Evolutionary conservation across 2,113 vertebrate genomes (phyloP), one percentile per base, ranked within the genome.

Genomic region (Apodemus speciosus): DNA sequence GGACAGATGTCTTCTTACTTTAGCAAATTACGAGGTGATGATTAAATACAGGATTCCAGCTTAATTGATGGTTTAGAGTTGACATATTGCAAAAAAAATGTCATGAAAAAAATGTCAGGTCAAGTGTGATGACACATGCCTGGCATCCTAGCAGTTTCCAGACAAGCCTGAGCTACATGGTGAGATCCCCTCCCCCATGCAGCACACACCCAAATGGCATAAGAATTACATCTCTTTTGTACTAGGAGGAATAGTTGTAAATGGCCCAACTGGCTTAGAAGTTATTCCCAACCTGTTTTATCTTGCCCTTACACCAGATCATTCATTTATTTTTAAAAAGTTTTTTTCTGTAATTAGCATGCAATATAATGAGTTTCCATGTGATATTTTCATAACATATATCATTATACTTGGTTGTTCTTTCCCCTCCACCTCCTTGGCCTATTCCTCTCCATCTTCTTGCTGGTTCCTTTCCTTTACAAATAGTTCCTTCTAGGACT

Each of bases 181-280:
- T n/a, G 32, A 68, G 62, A 85, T 13, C 10, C 6, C 25, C 11
- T 13, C 9, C 3, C 5, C 23, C 3, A 25, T 6, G 11, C 62
- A 66, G 62, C 62, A 66, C 27, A 66, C 62, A 66, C 62, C 66
- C 43, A 75, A 58, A 77, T 81, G 38, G 51, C 76, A 72, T 51
- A 86, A 91, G n/a, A 30, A 85, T 56, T 90, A 40, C 84, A 94
- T 68, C 35, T 60, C 18, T 72, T 91, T 92, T 88, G 20, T 56
- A 53, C 85, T 92, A 69, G 75, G 60, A 86, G 86, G 56, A 94
- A 77, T 83, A 72, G 92, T 25, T 51, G 21, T 72, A 18, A 96
- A 77, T 92, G 32, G 27, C n/a, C 23, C 85, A 92, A 53, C 77
- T 62, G 4, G 49, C n/a, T 84, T 35, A 91, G 43, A 27, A 64